phyloP scores from a whole-genome alignment of 2,888 invertebrate genomes.

The Cheilosia variabilis region DNA sequence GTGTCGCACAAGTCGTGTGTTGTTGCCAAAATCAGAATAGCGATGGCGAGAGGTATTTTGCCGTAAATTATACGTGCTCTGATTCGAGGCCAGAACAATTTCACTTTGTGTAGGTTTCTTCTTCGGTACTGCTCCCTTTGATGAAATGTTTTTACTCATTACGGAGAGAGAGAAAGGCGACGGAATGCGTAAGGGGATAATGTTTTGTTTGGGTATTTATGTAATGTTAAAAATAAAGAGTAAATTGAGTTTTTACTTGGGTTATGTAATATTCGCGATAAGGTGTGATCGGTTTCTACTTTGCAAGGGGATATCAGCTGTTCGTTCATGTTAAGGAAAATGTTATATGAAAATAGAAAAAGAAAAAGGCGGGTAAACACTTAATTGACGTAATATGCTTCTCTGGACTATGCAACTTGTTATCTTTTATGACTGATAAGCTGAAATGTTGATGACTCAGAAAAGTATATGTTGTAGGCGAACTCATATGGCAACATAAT shows the following conservation, averaged over 20 bases:
- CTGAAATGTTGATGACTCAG: neutral
- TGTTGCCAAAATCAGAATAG: no score
- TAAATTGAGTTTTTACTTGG: neutral
- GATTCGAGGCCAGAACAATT: neutral
- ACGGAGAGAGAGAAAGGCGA: neutral
- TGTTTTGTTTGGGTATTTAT: neutral
- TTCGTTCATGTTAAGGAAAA: neutral
- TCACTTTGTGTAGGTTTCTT: neutral
- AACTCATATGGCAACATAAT: no score
- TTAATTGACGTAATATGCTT: neutral
- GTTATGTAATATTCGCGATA: neutral
- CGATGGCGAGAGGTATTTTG: no score
- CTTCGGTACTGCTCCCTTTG: neutral
- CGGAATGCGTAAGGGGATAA: neutral
- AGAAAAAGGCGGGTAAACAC: no score
- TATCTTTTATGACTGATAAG: neutral
- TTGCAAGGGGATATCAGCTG: neutral
- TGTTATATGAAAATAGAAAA: neutral
- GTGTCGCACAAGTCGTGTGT: no score
- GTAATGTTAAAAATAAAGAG: neutral
- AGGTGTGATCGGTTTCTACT: conserved; percentile 4
- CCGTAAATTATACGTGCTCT: no score
- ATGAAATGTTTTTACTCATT: neutral
- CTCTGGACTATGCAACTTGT: neutral
- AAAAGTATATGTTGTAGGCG: no score